Conservation (phyloP, 2,888 invertebrate genomes). For the Acanthosepion esculentum region DNA sequence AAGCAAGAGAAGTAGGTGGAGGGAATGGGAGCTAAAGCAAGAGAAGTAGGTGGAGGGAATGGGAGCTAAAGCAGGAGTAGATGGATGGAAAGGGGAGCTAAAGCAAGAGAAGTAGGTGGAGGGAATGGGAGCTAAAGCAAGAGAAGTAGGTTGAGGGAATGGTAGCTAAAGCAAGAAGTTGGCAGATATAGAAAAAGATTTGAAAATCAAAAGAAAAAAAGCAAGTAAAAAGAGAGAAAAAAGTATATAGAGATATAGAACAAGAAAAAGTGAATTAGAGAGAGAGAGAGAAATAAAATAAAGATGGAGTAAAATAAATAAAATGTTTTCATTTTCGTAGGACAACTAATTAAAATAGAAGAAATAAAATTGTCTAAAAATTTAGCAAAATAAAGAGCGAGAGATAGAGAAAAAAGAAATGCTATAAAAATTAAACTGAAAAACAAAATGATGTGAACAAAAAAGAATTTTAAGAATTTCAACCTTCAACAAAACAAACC, state of each 20-base stretch:
- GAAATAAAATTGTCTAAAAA: not conserved
- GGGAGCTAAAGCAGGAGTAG: not conserved
- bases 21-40: not conserved
- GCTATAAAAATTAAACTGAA: not conserved
- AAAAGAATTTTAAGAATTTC: not conserved
- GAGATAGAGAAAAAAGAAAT: not conserved
- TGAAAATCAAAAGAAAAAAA: not conserved
- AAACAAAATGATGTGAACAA: not conserved
- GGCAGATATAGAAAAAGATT: not conserved
- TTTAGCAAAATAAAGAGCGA: not conserved
- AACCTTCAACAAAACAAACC: not conserved
- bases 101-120: not conserved
- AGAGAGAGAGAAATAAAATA: not conserved
- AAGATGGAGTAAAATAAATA: constrained; percentile 1
- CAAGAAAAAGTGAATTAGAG: not conserved
- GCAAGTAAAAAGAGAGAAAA: not conserved
- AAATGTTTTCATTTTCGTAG: not conserved
- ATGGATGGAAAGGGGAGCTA: not conserved
- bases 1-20: not conserved
- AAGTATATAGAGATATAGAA: not conserved
- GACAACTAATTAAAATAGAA: not conserved
- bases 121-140: not conserved
- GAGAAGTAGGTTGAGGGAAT: not conserved
- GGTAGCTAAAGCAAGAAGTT: not conserved
- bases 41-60: not conserved